Evolutionary conservation across 2,797 vertebrate species (phyloP).

Genomic region (Smutsia temminckii): DNA sequence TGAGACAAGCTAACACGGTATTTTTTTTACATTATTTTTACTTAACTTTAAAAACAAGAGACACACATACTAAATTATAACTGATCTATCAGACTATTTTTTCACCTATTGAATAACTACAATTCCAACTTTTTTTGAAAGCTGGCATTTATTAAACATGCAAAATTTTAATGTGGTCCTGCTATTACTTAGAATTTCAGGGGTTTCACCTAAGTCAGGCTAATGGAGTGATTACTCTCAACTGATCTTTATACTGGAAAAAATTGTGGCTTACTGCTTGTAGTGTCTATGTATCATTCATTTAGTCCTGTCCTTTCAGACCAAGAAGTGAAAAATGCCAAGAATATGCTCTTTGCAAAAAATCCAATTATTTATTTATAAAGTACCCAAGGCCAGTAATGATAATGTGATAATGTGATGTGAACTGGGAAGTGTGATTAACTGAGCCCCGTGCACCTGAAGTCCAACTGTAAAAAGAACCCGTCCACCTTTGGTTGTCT

Average conservation of each 20-base stretch:
- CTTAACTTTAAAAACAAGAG: constrained; percentile 29
- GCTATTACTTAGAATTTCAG: constrained; percentile 2
- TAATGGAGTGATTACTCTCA: neutral
- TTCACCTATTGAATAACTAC: neutral
- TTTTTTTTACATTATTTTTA: neutral
- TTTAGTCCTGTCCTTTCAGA: neutral
- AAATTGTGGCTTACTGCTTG: neutral
- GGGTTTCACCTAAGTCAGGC: neutral
- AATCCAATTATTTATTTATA: neutral
- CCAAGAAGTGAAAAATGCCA: neutral
- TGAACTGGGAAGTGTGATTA: neutral
- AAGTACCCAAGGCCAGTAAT: neutral
- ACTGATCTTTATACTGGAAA: neutral
- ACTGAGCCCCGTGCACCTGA: neutral
- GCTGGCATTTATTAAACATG: constrained; percentile 16
- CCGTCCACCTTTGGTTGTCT: neutral
- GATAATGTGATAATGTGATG: neutral
- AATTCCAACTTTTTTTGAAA: neutral
- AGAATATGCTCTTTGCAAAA: neutral
- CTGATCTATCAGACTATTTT: neutral
- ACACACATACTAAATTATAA: neutral
- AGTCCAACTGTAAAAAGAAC: neutral
- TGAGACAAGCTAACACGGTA: neutral
- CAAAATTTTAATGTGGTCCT: neutral
- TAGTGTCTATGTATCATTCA: neutral